phyloP scores from a whole-genome alignment of 2,888 invertebrate genomes.

The Abrostola triplasia region DNA sequence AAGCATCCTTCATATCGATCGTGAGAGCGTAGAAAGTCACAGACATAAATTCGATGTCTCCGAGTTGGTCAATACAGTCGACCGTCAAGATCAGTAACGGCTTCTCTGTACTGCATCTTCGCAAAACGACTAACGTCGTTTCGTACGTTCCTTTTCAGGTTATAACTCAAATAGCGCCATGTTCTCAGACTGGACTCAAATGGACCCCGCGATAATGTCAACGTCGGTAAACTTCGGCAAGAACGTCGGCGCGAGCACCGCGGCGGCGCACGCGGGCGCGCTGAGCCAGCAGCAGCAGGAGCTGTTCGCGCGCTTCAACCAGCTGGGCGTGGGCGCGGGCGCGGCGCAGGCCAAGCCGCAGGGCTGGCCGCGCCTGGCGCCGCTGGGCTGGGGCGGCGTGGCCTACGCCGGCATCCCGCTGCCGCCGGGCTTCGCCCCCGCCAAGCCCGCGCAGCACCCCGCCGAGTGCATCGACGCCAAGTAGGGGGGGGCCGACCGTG shows the following conservation, averaged over 20 bases:
- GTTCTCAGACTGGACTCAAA: constrained; percentile 95
- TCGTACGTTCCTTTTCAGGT: constrained; percentile 64
- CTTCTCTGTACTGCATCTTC: constrained; percentile 12
- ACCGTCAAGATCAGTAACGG: constrained; percentile 2
- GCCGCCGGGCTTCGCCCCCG: constrained; percentile 84
- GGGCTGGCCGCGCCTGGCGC: constrained; percentile 36
- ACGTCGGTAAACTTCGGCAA: constrained; percentile 89
- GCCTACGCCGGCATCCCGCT: constrained; percentile 74
- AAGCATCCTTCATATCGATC: background rate
- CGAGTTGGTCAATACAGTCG: background rate
- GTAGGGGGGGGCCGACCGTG: constrained; percentile 65
- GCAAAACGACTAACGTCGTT: constrained; percentile 37
- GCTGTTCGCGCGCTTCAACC: constrained; percentile 81
- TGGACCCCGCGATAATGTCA: constrained; percentile 97
- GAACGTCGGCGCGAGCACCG: constrained; percentile 49
- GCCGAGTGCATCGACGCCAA: constrained; percentile 87
- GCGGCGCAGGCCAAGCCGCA: constrained; percentile 51
- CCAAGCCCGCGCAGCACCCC: constrained; percentile 76
- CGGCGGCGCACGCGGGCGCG: constrained; percentile 33
- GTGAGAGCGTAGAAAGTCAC: background rate
- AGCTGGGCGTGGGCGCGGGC: constrained; percentile 66
- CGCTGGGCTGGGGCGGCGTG: constrained; percentile 60
- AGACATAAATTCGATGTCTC: background rate
- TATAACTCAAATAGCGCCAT: constrained; percentile 76
- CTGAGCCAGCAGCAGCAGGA: constrained; percentile 73